A percentile compares a stretch with the other conserved stretches of the same genome.
phyloP scores from a whole-genome alignment of 92 coral and sea anemone genomes.

The Virgularia gustaviana region DNA sequence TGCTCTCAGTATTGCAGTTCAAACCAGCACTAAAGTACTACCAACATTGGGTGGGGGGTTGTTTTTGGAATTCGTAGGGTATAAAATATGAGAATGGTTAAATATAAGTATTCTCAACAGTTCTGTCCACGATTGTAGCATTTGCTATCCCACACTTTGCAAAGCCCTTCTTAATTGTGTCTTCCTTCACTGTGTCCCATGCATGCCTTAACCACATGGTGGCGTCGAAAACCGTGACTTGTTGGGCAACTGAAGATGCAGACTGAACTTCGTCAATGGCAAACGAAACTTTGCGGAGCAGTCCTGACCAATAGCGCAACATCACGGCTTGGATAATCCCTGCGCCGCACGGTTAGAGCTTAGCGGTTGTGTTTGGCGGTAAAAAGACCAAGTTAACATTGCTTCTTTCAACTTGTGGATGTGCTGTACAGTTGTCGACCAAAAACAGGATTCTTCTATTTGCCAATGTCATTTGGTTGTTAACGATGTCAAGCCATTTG shows the following conservation, averaged over 20 bases:
- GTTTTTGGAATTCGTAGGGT: too few species aligned
- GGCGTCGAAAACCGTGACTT: slow-evolving; percentile 3
- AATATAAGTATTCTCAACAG: too few species aligned
- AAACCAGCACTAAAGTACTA: too few species aligned
- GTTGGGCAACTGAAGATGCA: neutral
- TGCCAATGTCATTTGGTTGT: slow-evolving; percentile 30
- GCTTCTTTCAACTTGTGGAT: slow-evolving; percentile 48
- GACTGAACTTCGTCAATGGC: slow-evolving; percentile 1
- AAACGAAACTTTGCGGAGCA: slow-evolving; percentile 29
- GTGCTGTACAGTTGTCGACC: slow-evolving; percentile 53
- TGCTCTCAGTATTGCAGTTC: too few species aligned
- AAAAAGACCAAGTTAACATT: slow-evolving; percentile 43
- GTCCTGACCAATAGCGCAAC: slow-evolving; percentile 40
- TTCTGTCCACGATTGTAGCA: too few species aligned
- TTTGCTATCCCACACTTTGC: slow-evolving; percentile 1
- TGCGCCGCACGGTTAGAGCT: slow-evolving; percentile 41
- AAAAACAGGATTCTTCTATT: slow-evolving; percentile 45
- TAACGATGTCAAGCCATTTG: slow-evolving; percentile 50
- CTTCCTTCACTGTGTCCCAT: neutral
- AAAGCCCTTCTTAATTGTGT: slow-evolving; percentile 1
- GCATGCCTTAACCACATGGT: slow-evolving; percentile 6
- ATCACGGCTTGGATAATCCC: slow-evolving; percentile 45
- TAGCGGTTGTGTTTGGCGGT: slow-evolving; percentile 48
- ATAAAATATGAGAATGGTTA: too few species aligned
- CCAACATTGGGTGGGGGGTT: too few species aligned